These are phyloP conservation scores for Serilophus lunatus DNA, from an alignment of 2,113 vertebrate species.

Conservation along the genomic window DNA sequence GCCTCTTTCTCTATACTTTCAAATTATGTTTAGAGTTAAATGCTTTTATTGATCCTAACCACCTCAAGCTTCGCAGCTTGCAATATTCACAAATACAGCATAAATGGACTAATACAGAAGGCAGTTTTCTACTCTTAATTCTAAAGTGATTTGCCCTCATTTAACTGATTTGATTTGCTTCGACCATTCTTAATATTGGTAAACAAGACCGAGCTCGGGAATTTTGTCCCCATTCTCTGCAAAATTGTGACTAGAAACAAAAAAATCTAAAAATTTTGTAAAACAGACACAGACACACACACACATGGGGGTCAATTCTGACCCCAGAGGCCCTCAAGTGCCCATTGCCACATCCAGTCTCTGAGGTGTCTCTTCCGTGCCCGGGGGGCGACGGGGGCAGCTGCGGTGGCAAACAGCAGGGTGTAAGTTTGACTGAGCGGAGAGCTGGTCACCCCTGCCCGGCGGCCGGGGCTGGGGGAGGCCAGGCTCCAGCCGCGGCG, in stretches of 20 bases:
- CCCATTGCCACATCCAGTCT: not conserved
- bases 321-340: too few species aligned
- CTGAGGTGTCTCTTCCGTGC: not conserved
- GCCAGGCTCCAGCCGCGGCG: not conserved
- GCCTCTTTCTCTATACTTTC: not conserved
- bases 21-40: slow-evolving; percentile 41
- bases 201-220: not conserved
- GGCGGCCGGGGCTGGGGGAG: not conserved
- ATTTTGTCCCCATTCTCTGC: not conserved
- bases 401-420: not conserved
- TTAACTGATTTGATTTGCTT: slow-evolving; percentile 27
- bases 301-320: accelerated
- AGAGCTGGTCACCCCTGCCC: not conserved
- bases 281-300: accelerated
- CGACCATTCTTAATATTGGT: not conserved
- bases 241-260: not conserved
- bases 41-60: slow-evolving; percentile 44
- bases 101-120: not conserved
- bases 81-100: slow-evolving; percentile 13
- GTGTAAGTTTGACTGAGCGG: not conserved
- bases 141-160: not conserved
- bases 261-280: not conserved
- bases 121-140: slow-evolving; percentile 37
- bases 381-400: not conserved
- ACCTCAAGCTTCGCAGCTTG: slow-evolving; percentile 16